Evolutionary conservation across 2,797 vertebrate genomes (phyloP).

Genomic region (Spondyliosoma cantharus): DNA sequence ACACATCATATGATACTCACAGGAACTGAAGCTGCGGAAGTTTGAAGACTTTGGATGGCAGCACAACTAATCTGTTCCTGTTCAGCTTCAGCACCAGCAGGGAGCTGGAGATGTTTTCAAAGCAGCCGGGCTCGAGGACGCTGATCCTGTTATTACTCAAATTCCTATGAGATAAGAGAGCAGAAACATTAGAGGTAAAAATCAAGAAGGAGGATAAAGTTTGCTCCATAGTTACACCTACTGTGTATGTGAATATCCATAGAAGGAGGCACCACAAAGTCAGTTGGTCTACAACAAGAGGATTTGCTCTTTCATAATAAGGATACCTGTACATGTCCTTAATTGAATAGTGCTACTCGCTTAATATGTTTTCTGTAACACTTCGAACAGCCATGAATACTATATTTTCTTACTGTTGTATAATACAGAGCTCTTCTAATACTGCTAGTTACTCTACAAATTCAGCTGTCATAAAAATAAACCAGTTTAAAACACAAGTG

Average conservation of each 20-base stretch:
- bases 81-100: constrained; percentile 95
- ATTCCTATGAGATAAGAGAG: constrained; percentile 85
- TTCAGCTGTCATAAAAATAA: not conserved
- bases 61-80: constrained; percentile 90
- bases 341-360: not conserved
- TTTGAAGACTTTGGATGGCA: constrained; percentile 94
- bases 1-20: constrained; percentile 83
- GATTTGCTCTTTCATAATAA: constrained; percentile 5
- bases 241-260: not conserved
- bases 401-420: not conserved
- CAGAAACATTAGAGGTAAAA: constrained; percentile 30
- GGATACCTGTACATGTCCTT: not conserved
- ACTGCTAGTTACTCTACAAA: not conserved
- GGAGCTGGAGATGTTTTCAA: constrained; percentile 95
- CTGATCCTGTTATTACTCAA: constrained; percentile 97
- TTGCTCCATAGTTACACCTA: constrained; percentile 6
- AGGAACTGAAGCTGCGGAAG: constrained; percentile 93
- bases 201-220: not conserved
- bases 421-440: not conserved
- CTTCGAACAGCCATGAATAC: not conserved
- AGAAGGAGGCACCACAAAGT: not conserved
- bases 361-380: not conserved
- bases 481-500: not conserved
- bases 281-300: not conserved
- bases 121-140: constrained; percentile 92